Evolutionary conservation across 2,888 invertebrate species (phyloP).

Genomic region (Epistrophella euchroma): DNA sequence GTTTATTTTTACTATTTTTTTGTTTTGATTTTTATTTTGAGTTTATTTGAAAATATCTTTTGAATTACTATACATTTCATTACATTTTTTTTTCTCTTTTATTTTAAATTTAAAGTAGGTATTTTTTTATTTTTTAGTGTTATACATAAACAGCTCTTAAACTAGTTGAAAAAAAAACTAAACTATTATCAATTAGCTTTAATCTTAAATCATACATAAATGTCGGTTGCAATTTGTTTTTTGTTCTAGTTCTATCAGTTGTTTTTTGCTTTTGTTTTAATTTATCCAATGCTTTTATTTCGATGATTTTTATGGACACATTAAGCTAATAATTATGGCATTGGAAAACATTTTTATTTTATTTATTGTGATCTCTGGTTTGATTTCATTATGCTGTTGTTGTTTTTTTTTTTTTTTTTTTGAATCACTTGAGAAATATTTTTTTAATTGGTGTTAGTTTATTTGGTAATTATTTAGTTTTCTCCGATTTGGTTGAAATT

Average conservation of each 20-base stretch:
- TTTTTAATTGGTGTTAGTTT: constrained; percentile 22
- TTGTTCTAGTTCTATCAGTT: constrained; percentile 32
- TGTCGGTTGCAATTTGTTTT: constrained; percentile 32
- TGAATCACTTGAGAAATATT: constrained; percentile 68
- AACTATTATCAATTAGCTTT: constrained; percentile 66
- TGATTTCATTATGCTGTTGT: constrained; percentile 2
- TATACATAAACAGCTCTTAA: constrained; percentile 71
- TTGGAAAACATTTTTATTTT: constrained; percentile 40
- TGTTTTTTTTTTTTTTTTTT: constrained; percentile 24
- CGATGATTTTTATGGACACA: constrained; percentile 55
- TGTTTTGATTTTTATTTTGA: constrained; percentile 62
- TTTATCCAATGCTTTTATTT: constrained; percentile 42
- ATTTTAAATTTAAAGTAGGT: constrained; percentile 63
- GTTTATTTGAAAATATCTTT: constrained; percentile 73
- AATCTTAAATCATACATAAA: constrained; percentile 52
- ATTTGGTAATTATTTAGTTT: constrained; percentile 16
- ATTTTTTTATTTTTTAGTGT: constrained; percentile 43
- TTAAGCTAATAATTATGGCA: constrained; percentile 49
- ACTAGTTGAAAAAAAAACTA: constrained; percentile 66
- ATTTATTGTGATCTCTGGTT: constrained; percentile 12
- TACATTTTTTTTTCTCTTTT: constrained; percentile 29
- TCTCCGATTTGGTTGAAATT: neutral
- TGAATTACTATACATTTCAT: constrained; percentile 67
- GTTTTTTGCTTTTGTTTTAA: neutral
- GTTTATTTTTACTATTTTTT: constrained; percentile 66